Base-by-base conservation (phyloP, 2,113 vertebrate species). In the Columba janthina region DNA sequence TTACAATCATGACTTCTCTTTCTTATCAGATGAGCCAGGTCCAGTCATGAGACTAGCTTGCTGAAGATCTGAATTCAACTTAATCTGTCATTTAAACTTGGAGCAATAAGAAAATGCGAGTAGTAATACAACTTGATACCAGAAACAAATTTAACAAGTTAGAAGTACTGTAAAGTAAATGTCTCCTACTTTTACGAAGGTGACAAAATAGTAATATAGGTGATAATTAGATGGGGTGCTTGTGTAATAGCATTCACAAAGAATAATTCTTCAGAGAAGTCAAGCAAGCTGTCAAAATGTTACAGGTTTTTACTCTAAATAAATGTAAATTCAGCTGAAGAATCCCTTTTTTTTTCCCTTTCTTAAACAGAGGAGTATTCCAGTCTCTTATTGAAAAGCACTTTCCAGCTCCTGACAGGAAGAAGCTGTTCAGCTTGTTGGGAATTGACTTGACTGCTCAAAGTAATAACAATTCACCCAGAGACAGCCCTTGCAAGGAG, bases 351-450 rank as follows among this genome's bases (percentile, higher is more conserved):
- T 42, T 44, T 44, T 18, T 46, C 70, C 71, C 88, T 85, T 53
- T 80, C 88, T 80, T 65, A 7, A 90, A 77, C 94, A 99, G 99
- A 97, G 99, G 99, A 91, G 99, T 99, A 46, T 98, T 99, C 92
- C 99, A 99, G 97, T 99, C 99, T 42, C 98, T 99, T 84, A 98
- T 99, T 85, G 99, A 99, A 96, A 99, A 99, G 97, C 99, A 99
- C 97, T 99, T 99, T 94, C 99, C 99, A 94, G 99, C 99, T 94
- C 99, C 99, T 18, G 99, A 99, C 97, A 97, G 99, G 95, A 99
- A 99, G 96, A 99, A 99, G 95, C 98, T 99, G 81, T 99, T 99
- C 65, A 99, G 98, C 96, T 98, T 99, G 93, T 96, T 99, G 64
- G 99, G 99, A 78, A 99, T 99, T 36, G 99, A 99, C 96, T 97